Conservation (phyloP, 2,113 vertebrate species). For the Nansenia antarctica region DNA sequence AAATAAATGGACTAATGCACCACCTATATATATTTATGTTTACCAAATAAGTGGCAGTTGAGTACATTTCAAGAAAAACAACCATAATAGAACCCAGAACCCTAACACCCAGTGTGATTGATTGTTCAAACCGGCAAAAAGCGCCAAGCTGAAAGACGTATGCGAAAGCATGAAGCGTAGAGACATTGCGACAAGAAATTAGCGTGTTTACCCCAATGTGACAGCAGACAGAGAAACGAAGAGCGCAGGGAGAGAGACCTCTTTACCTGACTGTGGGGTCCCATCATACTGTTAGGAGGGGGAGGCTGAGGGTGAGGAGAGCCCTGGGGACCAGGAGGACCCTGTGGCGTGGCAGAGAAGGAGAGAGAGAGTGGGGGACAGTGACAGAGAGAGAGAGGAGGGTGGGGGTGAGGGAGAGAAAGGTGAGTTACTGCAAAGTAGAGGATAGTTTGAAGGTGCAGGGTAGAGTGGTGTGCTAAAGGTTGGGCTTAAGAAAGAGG, state of each 20-base stretch:
- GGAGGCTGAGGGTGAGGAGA: conserved; percentile 99
- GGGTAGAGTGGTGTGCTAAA: background rate
- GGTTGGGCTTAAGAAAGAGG: no score
- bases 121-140: conserved; percentile 36
- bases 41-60: no score
- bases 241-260: conserved; percentile 20
- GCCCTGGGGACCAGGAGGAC: conserved; percentile 98
- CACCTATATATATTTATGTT: no score
- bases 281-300: conserved; percentile 99
- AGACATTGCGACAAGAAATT: conserved; percentile 34
- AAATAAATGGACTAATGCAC: no score
- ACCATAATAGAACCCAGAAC: no score
- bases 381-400: conserved; percentile 79
- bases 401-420: conserved; percentile 48
- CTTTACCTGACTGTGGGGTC: conserved; percentile 98
- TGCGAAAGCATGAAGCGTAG: conserved; percentile 62
- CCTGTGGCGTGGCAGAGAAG: conserved; percentile 88
- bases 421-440: conserved; percentile 66
- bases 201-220: conserved; percentile 38
- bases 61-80: no score
- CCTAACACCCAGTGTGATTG: no score
- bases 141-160: conserved; percentile 53
- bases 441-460: conserved; percentile 46
- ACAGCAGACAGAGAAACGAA: conserved; percentile 40
- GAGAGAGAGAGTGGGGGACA: conserved; percentile 73